Percentiles rank a stretch among this genome's conserved stretches.
Conservation (phyloP, 2,113 vertebrate species). For the Myotis yumanensis region DNA sequence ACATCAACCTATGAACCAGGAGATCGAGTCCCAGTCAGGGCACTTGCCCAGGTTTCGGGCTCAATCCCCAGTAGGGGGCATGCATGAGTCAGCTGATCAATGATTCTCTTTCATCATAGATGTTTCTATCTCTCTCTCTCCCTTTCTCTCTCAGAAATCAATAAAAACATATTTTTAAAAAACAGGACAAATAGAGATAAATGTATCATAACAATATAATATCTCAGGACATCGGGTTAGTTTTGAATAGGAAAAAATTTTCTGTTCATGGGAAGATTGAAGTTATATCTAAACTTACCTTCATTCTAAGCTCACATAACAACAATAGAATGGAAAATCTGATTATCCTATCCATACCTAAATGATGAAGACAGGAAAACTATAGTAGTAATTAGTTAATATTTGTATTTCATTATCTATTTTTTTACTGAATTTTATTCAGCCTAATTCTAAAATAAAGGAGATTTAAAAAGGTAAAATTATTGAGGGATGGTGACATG, state of each 20-base stretch:
- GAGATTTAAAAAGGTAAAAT: not conserved
- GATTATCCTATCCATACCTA: not conserved
- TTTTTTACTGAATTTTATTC: not conserved
- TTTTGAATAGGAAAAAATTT: not conserved
- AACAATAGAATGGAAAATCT: not conserved
- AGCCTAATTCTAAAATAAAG: not conserved
- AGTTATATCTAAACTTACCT: not conserved
- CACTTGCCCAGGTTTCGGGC: too few species aligned
- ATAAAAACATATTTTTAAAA: not conserved
- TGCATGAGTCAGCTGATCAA: too few species aligned
- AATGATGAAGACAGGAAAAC: not conserved
- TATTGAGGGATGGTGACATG: not conserved
- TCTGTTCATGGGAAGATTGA: not conserved
- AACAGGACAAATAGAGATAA: conserved; percentile 5
- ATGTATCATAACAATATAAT: not conserved
- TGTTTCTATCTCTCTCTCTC: too few species aligned
- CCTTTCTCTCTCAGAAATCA: too few species aligned
- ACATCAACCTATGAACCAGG: too few species aligned
- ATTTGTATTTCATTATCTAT: not conserved
- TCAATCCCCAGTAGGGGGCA: too few species aligned
- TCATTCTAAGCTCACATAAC: not conserved
- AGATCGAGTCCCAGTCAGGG: too few species aligned
- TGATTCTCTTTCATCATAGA: too few species aligned
- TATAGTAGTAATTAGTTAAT: not conserved
- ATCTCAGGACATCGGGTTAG: not conserved